Conservation (phyloP, 2,797 vertebrate species). For the Lepilemur ruficaudatus region DNA sequence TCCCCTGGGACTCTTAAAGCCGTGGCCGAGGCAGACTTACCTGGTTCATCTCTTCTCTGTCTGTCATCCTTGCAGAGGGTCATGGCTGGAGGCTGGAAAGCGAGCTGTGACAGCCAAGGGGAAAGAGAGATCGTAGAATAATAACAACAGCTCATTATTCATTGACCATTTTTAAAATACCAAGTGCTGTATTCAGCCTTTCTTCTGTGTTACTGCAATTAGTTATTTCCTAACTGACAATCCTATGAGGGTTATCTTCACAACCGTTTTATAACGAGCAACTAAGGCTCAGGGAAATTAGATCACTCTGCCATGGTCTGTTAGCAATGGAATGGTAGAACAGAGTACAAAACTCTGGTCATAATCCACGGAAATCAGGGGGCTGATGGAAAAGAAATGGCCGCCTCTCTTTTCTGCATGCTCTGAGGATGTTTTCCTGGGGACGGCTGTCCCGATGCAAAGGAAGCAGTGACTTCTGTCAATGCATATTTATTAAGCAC, state of each 20-base stretch:
- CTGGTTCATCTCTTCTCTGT: neutral
- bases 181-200: neutral
- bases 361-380: neutral
- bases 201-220: neutral
- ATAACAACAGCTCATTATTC: neutral
- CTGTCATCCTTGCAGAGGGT: neutral
- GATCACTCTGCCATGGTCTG: neutral
- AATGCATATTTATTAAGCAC: neutral
- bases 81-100: neutral
- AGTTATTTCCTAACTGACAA: neutral
- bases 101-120: neutral
- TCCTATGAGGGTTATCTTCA: neutral
- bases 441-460: neutral
- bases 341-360: neutral
- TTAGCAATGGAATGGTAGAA: neutral
- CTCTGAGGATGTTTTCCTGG: neutral
- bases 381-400: neutral
- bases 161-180: neutral
- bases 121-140: neutral
- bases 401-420: neutral
- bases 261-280: neutral
- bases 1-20: neutral
- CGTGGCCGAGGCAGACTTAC: neutral
- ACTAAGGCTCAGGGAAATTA: neutral
- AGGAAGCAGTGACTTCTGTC: neutral